Evolutionary conservation across 2,888 invertebrate genomes (phyloP).

Genomic region (Hydrotaea diabolus): DNA sequence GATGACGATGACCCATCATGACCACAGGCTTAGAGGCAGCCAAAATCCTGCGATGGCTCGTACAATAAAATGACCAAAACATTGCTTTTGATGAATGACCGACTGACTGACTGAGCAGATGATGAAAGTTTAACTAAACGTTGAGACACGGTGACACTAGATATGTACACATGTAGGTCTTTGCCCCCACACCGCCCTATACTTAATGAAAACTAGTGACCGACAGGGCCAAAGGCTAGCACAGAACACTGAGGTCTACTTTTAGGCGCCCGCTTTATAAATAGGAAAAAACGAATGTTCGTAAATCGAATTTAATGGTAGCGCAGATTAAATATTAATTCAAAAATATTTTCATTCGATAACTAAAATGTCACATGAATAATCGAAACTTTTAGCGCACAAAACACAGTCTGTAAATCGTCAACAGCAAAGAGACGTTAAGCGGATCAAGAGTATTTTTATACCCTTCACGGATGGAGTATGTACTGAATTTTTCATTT

Average conservation of each 20-base stretch:
- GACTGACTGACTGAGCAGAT: too few species aligned
- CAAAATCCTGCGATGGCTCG: background rate
- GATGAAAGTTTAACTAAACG: constrained; percentile 51
- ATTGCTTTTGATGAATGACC: constrained; percentile 31
- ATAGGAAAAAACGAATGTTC: background rate
- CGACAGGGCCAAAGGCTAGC: background rate
- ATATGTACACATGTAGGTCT: background rate
- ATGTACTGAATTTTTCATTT: too few species aligned
- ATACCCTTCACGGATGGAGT: too few species aligned
- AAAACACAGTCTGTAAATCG: too few species aligned
- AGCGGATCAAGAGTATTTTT: too few species aligned
- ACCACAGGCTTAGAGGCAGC: background rate
- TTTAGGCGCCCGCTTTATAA: constrained; percentile 1
- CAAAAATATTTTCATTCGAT: background rate
- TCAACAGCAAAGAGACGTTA: too few species aligned
- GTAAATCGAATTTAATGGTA: background rate
- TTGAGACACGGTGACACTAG: constrained; percentile 28
- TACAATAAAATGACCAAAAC: constrained; percentile 47
- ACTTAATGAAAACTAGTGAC: background rate
- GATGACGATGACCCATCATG: constrained; percentile 15
- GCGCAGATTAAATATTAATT: background rate
- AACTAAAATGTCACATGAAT: too few species aligned
- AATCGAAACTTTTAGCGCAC: too few species aligned
- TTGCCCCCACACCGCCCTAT: too few species aligned
- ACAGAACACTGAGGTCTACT: constrained; percentile 13